Base-by-base conservation (phyloP, 2,797 vertebrate genomes). In the Sebastolobus altivelis region DNA sequence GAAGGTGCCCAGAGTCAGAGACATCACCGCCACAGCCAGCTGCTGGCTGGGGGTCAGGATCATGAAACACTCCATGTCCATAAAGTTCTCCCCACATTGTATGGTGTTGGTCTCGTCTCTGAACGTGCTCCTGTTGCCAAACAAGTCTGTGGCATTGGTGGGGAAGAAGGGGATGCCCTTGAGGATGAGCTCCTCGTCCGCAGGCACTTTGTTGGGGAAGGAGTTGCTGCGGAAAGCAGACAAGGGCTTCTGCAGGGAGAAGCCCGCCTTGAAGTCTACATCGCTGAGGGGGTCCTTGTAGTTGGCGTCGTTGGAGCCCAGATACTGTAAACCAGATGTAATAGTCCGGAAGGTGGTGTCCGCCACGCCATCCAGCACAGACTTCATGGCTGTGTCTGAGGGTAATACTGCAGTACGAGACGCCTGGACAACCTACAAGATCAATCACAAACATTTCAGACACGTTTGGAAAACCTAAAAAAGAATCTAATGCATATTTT, bases 31-130 rank as follows among this genome's bases (percentile, higher is more conserved):
- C 0, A 99, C 97, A 29, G 98, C 99, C 90, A 99, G 92, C 95
- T 99, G 99, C 95, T 99, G 98, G 89, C 97, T 98, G 65, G 98
- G 98, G 33, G 98, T 99, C 92, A 99, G 95, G 87, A 99, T 99
- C 99, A 99, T 99, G 92, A 99, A 99, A 84, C 99, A 99, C 89
- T 99, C 99, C 98, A 99, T 99, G 96, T 99, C 98, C 99, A 99
- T 99, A 82, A 99, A 99, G 96, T 99, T 99, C 95, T 99, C 98
- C 46, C 98, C 98, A 20, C 99, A 99, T 75, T 99, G 97, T 87
- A 99, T 96, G 66, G 90, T 98, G 55, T 96, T 96, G 3, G 97
- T 96, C 65, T 97, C 97, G 67, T 98, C 97, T 7, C 95, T 95
- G 3, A 97, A 96, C 0, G 96, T 89, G 79, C 96, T 98, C 93